A percentile compares a stretch with the other conserved stretches of the same genome.
phyloP scores from a whole-genome alignment of 2,113 vertebrate species.

The Trinectes maculatus region DNA sequence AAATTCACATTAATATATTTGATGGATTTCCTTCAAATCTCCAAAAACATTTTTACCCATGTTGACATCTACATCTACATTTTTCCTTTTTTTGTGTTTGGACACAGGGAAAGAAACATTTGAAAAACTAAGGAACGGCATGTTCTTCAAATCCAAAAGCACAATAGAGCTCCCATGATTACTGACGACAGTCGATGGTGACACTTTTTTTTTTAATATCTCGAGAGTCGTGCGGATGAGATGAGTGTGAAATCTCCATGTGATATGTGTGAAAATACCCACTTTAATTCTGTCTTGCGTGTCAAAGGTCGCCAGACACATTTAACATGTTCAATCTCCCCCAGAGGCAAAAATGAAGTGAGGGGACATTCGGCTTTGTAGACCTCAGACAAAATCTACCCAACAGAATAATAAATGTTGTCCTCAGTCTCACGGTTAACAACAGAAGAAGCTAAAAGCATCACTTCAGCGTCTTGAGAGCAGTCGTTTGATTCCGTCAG shows the following conservation, averaged over 20 bases:
- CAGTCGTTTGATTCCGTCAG: constrained; percentile 11
- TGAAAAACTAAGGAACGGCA: background rate
- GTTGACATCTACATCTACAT: too few species aligned
- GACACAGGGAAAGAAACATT: too few species aligned
- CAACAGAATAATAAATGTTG: constrained; percentile 6
- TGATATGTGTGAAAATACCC: constrained; percentile 11
- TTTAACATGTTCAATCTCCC: constrained; percentile 7
- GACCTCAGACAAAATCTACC: constrained; percentile 15
- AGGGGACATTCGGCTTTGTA: constrained; percentile 8
- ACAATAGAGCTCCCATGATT: background rate
- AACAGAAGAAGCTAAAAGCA: background rate
- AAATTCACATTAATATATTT: background rate
- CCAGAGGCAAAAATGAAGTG: constrained; percentile 20
- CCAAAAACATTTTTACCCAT: too few species aligned
- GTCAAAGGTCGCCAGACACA: background rate
- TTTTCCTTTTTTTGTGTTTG: too few species aligned
- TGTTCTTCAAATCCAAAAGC: background rate
- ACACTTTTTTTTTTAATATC: background rate
- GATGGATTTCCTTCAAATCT: too few species aligned
- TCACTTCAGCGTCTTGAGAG: background rate
- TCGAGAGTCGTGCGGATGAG: constrained; percentile 1
- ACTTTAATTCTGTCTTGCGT: constrained; percentile 21
- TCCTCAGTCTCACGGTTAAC: constrained; percentile 10
- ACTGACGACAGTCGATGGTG: background rate
- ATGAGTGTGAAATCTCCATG: too few species aligned